Evolutionary conservation across 2,888 invertebrate species (phyloP).

Genomic region (Plebejus anna): DNA sequence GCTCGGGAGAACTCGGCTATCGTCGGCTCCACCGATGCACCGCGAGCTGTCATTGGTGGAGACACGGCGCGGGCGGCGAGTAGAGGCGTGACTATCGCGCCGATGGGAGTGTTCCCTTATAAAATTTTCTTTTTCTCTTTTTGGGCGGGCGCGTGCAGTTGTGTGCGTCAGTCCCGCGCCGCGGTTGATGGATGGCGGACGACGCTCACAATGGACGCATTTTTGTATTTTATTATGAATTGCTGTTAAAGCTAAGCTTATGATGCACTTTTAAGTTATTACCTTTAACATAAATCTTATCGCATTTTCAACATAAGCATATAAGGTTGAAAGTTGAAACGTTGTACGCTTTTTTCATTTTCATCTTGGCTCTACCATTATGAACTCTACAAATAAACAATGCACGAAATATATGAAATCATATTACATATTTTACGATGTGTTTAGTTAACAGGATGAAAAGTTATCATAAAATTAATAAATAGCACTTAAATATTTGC

Average conservation of each 20-base stretch:
- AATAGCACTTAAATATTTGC: no score
- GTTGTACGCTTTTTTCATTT: not conserved
- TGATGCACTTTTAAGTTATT: conserved; percentile 22
- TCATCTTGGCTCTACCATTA: not conserved
- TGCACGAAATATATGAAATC: not conserved
- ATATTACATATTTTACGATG: not conserved
- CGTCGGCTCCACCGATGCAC: conserved; percentile 57
- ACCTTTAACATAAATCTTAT: conserved; percentile 3
- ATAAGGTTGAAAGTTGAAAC: not conserved
- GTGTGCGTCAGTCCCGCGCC: conserved; percentile 72
- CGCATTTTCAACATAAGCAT: not conserved
- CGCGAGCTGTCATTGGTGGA: conserved; percentile 48
- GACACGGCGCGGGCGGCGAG: conserved; percentile 53
- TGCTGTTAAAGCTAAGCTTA: conserved; percentile 29
- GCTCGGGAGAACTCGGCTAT: conserved; percentile 63
- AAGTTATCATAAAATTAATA: no score
- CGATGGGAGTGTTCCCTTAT: conserved; percentile 76
- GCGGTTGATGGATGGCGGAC: conserved; percentile 67
- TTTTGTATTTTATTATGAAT: conserved; percentile 46
- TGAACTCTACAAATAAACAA: not conserved
- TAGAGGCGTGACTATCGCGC: conserved; percentile 54
- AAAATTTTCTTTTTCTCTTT: conserved; percentile 77
- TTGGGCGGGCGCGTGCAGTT: conserved; percentile 69
- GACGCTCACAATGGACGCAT: conserved; percentile 51
- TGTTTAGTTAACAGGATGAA: no score